phyloP scores from a whole-genome alignment of 1,140 invertebrate genomes.

The Solenopsis fugax region DNA sequence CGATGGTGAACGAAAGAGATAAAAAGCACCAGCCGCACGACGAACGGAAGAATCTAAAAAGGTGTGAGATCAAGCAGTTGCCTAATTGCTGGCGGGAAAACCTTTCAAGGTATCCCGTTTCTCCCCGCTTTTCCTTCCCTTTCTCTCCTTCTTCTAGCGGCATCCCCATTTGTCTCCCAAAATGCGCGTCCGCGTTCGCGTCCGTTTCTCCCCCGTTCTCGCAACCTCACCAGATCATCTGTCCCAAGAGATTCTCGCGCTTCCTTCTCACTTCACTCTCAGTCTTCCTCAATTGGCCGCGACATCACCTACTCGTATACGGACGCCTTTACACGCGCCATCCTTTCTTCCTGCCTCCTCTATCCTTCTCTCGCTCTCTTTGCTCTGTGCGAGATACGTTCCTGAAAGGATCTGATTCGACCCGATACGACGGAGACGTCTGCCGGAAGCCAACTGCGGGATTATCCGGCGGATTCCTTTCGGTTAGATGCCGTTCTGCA shows the following conservation, averaged over 20 bases:
- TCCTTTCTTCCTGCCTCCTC: not conserved
- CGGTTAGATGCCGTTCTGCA: slow-evolving; percentile 65
- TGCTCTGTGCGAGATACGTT: slow-evolving; percentile 16
- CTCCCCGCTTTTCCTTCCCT: slow-evolving; percentile 12
- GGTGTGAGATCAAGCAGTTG: slow-evolving; percentile 62
- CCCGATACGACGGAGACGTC: slow-evolving; percentile 46
- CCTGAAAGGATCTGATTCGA: slow-evolving; percentile 64
- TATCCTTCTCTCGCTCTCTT: not conserved
- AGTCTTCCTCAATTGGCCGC: slow-evolving; percentile 6
- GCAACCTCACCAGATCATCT: slow-evolving; percentile 27
- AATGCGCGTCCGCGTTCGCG: not conserved
- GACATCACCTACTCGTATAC: slow-evolving; percentile 16
- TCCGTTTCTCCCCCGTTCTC: not conserved
- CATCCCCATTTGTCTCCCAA: slow-evolving; percentile 40
- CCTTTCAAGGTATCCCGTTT: slow-evolving; percentile 34
- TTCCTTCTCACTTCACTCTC: slow-evolving; percentile 30
- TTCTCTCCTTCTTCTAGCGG: not conserved
- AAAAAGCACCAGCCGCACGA: slow-evolving; percentile 24
- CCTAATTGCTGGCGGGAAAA: slow-evolving; percentile 70
- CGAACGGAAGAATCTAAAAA: slow-evolving; percentile 41
- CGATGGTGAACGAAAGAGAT: slow-evolving; percentile 16
- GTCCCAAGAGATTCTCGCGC: slow-evolving; percentile 30
- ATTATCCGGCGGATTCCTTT: slow-evolving; percentile 74
- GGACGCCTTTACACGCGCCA: slow-evolving; percentile 3
- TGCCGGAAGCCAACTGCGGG: slow-evolving; percentile 68